These are phyloP conservation scores for Malacoctenus gilli DNA, from an alignment of 2,797 vertebrate genomes.

Conservation along the genomic window DNA sequence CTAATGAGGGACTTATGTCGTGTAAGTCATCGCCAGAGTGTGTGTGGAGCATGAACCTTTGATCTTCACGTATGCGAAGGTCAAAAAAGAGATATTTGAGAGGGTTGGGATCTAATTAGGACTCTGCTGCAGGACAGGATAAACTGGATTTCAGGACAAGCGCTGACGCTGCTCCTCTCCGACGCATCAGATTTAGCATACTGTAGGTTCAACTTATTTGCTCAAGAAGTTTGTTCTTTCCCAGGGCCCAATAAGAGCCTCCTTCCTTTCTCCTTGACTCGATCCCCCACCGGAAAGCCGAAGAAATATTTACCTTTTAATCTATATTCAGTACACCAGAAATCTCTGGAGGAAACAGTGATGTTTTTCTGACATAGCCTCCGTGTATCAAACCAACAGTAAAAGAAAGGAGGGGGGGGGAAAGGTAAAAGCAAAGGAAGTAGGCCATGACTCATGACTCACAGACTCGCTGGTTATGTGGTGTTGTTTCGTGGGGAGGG, in stretches of 20 bases:
- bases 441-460: constrained; percentile 76
- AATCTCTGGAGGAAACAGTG: constrained; percentile 57
- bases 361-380: constrained; percentile 59
- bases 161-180: constrained; percentile 29
- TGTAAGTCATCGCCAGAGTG: neutral
- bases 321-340: constrained; percentile 45
- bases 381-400: constrained; percentile 59
- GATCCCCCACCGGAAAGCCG: constrained; percentile 48
- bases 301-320: constrained; percentile 60
- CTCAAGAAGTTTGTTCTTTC: constrained; percentile 41
- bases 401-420: constrained; percentile 12
- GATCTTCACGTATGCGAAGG: neutral
- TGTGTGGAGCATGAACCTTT: neutral
- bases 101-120: constrained; percentile 22
- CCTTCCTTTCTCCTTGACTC: constrained; percentile 31
- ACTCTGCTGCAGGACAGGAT: constrained; percentile 2
- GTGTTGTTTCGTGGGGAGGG: constrained; percentile 65
- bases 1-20: neutral
- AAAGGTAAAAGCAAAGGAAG: constrained; percentile 64
- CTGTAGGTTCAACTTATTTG: constrained; percentile 40
- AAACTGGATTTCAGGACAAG: constrained; percentile 27
- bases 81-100: constrained; percentile 7
- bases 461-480: constrained; percentile 57
- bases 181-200: constrained; percentile 34
- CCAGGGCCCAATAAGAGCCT: constrained; percentile 30